Evolutionary conservation across 2,888 invertebrate species (phyloP).

Genomic region (Toxonevra muliebris): DNA sequence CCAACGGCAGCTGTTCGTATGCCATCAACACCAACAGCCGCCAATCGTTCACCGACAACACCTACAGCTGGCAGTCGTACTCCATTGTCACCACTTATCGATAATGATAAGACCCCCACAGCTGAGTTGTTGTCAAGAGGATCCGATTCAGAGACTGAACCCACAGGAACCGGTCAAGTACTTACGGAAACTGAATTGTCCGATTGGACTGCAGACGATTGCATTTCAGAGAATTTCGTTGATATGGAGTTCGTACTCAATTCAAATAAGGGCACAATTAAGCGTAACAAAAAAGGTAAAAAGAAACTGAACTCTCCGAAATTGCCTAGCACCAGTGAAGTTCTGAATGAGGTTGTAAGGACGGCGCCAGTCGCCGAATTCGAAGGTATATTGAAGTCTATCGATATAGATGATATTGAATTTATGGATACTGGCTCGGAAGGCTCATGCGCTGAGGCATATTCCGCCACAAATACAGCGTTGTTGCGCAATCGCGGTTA

Average conservation of each 20-base stretch:
- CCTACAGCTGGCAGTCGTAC: conserved; percentile 34
- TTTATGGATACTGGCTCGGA: conserved; percentile 89
- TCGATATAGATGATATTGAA: conserved; percentile 81
- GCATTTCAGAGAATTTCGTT: conserved; percentile 78
- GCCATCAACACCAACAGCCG: conserved; percentile 44
- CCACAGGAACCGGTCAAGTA: conserved; percentile 72
- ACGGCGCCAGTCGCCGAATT: conserved; percentile 57
- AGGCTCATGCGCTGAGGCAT: conserved; percentile 75
- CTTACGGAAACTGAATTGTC: conserved; percentile 88
- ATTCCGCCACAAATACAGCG: conserved; percentile 68
- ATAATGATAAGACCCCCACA: conserved; percentile 64
- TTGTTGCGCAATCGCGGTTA: conserved; percentile 73
- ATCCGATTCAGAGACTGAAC: conserved; percentile 77
- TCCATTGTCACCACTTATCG: conserved; percentile 42
- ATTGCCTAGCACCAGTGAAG: conserved; percentile 54
- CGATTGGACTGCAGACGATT: conserved; percentile 87
- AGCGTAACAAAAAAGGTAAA: conserved; percentile 60
- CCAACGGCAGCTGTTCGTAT: conserved; percentile 40
- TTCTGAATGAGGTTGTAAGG: conserved; percentile 48
- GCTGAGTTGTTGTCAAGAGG: conserved; percentile 59
- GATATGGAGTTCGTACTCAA: conserved; percentile 72
- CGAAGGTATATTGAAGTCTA: conserved; percentile 63
- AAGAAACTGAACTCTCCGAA: conserved; percentile 51
- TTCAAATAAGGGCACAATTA: conserved; percentile 65
- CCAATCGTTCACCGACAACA: conserved; percentile 42